Base-by-base conservation (phyloP, 2,888 invertebrate genomes). In the Phengaris alcon region DNA sequence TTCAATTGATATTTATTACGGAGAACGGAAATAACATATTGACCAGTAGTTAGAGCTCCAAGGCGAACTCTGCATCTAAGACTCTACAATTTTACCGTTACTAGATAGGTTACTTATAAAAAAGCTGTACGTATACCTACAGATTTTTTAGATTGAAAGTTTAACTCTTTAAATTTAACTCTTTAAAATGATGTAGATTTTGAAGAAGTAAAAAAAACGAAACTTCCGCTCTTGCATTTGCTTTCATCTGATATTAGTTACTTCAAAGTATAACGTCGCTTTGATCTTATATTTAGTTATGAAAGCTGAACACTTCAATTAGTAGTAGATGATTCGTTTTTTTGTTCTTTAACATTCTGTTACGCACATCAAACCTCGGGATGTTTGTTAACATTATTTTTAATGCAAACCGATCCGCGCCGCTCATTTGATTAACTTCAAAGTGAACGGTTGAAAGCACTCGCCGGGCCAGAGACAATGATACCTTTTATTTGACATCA, bases 401-500 rank as follows among this genome's bases (percentile, higher is more conserved):
- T 84, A 83, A 87, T 83, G 84, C 85, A 86, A 87, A 86, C 85
- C 81, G 84, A 86, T 85, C 80, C 85, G 84, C 82, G 82, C 79
- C 85, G 86, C 86, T 87, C 86, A 89, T 88, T 89, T 89, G 86
- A 88, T 89, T 86, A 86, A 89, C 88, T 86, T 90, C 89, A 90
- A 89, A 89, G 88, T 83, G 85, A 87, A 85, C 86, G 86, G 85
- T 86, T 88, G 85, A 88, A 88, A 88, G 88, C 85, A 84, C 85
- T 87, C 84, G 85, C 82, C 86, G 86, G 85, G 85, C 85, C 87
- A 86, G 84, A 87, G 87, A 88, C 89, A 88, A 89, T 88, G 87
- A 89, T 88, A 87, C 87, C 87, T 88, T 89, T 88, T 87, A 88
- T 89, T 88, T 85, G 84, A 88, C 87, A 88, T 89, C 88, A 89